These are phyloP conservation scores for Stenodera caucasica DNA, from an alignment of 2,888 invertebrate species.

Conservation along the genomic window DNA sequence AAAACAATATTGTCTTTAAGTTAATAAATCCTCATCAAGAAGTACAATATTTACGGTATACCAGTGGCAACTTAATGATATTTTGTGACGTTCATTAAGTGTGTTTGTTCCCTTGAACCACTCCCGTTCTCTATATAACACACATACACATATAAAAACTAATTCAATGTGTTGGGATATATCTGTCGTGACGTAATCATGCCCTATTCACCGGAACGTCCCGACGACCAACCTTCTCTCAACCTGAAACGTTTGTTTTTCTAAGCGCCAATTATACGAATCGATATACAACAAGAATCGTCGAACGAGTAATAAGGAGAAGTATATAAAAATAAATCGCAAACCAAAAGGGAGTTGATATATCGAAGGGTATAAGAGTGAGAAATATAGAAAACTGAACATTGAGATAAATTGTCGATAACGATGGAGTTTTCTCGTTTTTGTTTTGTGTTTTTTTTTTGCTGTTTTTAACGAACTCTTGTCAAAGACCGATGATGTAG, in stretches of 20 bases:
- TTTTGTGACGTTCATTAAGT: constrained; percentile 54
- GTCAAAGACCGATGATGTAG: constrained; percentile 26
- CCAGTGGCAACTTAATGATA: constrained; percentile 49
- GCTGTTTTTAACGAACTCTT: constrained; percentile 21
- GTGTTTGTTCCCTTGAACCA: constrained; percentile 50
- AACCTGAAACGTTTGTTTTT: constrained; percentile 27
- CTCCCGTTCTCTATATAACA: constrained; percentile 30
- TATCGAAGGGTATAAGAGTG: neutral
- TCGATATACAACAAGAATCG: constrained; percentile 1
- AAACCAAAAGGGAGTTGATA: neutral
- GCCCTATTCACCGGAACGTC: constrained; percentile 21
- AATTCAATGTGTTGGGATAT: neutral
- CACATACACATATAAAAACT: constrained; percentile 6
- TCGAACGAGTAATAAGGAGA: neutral
- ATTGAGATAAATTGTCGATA: constrained; percentile 19
- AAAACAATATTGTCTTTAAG: constrained; percentile 29
- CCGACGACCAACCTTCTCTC: constrained; percentile 11
- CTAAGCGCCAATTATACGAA: constrained; percentile 23
- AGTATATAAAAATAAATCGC: neutral
- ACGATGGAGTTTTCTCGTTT: constrained; percentile 16
- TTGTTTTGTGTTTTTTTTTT: neutral
- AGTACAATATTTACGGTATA: constrained; percentile 31
- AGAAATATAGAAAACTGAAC: constrained; percentile 9
- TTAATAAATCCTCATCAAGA: constrained; percentile 31
- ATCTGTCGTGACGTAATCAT: constrained; percentile 27